Conservation (phyloP, 2,113 vertebrate species). For the Ochotona curzoniae region DNA sequence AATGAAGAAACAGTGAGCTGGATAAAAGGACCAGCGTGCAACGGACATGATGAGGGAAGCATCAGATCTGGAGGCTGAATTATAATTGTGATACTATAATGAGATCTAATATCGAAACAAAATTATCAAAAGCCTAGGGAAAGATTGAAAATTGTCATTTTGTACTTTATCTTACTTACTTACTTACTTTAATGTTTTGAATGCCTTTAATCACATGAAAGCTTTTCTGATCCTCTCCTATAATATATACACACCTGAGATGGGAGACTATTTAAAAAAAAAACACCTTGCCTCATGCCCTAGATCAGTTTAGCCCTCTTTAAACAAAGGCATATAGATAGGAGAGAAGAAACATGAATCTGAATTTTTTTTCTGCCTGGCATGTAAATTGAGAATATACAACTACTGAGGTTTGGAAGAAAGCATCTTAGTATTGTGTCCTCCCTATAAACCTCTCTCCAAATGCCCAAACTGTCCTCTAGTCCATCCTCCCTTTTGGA, state of each 20-base stretch:
- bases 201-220: not conserved
- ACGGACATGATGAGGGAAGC: not conserved
- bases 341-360: not conserved
- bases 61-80: not conserved
- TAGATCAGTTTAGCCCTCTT: not conserved
- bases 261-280: not conserved
- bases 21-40: not conserved
- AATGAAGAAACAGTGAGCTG: not conserved
- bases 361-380: not conserved
- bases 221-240: not conserved
- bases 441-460: not conserved
- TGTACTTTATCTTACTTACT: not conserved
- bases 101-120: constrained; percentile 19
- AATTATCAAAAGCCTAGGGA: not conserved
- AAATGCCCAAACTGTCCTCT: not conserved
- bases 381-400: not conserved
- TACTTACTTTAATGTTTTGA: not conserved
- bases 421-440: not conserved
- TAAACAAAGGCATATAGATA: not conserved
- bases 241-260: not conserved
- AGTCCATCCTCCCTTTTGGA: not conserved
- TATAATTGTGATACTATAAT: not conserved
- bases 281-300: not conserved
- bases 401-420: not conserved
- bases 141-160: not conserved